Percentiles rank a stretch among this genome's conserved stretches.
phyloP scores from a whole-genome alignment of 2,113 vertebrate species.

The Daboia siamensis region DNA sequence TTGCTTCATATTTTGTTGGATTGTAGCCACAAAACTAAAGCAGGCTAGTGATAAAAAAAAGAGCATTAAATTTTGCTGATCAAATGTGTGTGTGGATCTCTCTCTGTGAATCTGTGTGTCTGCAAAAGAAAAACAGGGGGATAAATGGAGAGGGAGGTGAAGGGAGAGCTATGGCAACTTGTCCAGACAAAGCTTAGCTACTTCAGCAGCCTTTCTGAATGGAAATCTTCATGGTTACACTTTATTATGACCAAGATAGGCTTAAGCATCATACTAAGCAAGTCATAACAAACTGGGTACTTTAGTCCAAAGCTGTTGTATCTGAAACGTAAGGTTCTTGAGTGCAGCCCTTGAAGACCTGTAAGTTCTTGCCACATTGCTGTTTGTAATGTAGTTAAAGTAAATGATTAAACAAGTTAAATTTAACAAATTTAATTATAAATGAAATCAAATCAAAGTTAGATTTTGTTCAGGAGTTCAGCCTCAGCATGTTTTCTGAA shows the following conservation, averaged over 20 bases:
- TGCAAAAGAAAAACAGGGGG: neutral
- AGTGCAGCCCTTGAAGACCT: neutral
- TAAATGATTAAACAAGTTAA: neutral
- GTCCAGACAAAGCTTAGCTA: neutral
- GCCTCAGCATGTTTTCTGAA: neutral
- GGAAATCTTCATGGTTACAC: neutral
- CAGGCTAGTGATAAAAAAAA: neutral
- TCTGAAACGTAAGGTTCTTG: neutral
- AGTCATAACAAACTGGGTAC: neutral
- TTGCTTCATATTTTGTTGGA: slow-evolving; percentile 12
- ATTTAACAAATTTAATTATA: neutral
- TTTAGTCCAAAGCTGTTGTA: neutral
- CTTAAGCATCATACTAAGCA: neutral
- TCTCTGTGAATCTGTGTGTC: neutral
- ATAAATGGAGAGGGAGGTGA: neutral
- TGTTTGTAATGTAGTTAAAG: neutral
- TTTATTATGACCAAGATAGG: neutral
- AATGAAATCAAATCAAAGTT: neutral
- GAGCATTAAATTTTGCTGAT: neutral
- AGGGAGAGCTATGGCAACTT: neutral
- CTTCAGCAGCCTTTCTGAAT: neutral
- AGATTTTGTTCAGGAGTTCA: neutral
- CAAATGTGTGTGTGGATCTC: neutral
- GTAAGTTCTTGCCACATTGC: neutral
- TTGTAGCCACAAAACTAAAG: neutral